Evolutionary conservation across 2,797 vertebrate genomes (phyloP).

Genomic region (Sebastes matsubarae): DNA sequence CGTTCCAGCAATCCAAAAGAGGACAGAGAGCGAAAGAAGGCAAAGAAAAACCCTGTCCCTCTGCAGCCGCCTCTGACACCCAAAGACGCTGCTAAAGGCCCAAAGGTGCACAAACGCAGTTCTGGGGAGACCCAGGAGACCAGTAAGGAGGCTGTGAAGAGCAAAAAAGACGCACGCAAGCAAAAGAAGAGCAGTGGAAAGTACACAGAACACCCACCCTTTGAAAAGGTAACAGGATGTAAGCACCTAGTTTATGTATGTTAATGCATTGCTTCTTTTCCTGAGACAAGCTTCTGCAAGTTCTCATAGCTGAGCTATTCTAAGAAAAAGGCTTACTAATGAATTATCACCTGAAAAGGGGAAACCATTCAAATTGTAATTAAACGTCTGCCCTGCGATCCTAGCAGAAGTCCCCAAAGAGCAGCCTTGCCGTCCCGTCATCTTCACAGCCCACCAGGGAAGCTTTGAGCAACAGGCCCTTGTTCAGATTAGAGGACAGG

Average conservation of each 20-base stretch:
- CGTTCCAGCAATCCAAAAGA: conserved; percentile 65
- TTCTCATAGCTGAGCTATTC: neutral
- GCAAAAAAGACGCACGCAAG: conserved; percentile 75
- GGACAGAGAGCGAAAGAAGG: conserved; percentile 72
- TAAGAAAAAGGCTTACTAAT: neutral
- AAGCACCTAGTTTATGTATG: neutral
- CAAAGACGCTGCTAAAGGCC: conserved; percentile 40
- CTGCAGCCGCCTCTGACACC: conserved; percentile 19
- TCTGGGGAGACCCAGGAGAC: conserved; percentile 39
- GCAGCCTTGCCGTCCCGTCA: conserved; percentile 70
- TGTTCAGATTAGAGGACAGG: conserved; percentile 83
- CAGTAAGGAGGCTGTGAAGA: conserved; percentile 48
- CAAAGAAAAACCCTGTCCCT: conserved; percentile 47
- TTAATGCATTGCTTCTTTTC: neutral
- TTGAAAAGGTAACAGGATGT: conserved; percentile 79
- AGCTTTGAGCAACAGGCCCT: conserved; percentile 80
- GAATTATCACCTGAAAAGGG: neutral
- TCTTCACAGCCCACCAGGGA: conserved; percentile 81
- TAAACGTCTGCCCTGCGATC: neutral
- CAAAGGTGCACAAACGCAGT: conserved; percentile 63
- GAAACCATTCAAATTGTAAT: neutral
- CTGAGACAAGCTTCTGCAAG: neutral
- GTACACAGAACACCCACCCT: conserved; percentile 50
- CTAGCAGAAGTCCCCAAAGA: conserved; percentile 78
- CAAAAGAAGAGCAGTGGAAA: conserved; percentile 83